A percentile compares a stretch with the other conserved stretches of the same genome.
Evolutionary conservation across 2,113 vertebrate species (phyloP).

Genomic region (Psilopsiagon aymara): DNA sequence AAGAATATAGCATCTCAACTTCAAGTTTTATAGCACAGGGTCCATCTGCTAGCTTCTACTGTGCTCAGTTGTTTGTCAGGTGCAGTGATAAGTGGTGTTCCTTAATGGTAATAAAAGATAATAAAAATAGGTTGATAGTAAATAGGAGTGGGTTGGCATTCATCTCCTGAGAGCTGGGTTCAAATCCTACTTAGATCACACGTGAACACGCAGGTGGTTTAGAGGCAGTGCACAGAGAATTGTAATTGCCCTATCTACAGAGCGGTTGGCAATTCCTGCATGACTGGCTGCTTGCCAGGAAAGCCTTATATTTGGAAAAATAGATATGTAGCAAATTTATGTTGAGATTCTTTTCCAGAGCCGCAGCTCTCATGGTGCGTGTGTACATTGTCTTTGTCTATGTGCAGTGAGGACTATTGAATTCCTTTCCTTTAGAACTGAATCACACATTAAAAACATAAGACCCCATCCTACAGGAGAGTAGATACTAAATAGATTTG

Average conservation of each 20-base stretch:
- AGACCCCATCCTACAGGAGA: background rate
- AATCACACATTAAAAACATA: background rate
- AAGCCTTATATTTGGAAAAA: slow-evolving; percentile 39
- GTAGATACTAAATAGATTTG: background rate
- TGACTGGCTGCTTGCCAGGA: slow-evolving; percentile 38
- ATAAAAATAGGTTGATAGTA: background rate
- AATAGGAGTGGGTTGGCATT: slow-evolving; percentile 22
- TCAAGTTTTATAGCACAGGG: background rate
- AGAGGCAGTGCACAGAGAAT: slow-evolving; percentile 18
- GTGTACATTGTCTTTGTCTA: background rate
- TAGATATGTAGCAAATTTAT: slow-evolving; percentile 26
- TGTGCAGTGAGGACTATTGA: background rate
- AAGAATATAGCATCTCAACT: background rate
- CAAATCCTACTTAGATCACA: background rate
- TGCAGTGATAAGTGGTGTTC: background rate
- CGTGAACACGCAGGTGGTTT: slow-evolving; percentile 18
- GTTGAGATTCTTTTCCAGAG: slow-evolving; percentile 14
- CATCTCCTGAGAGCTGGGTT: background rate
- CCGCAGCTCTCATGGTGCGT: background rate
- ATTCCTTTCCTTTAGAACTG: background rate
- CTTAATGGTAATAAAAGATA: background rate
- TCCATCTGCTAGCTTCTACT: background rate
- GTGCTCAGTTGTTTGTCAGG: slow-evolving; percentile 1
- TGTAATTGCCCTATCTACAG: slow-evolving; percentile 32
- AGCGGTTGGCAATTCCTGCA: slow-evolving; percentile 28